These are phyloP conservation scores for Apeira syringaria DNA, from an alignment of 2,888 invertebrate genomes.

Conservation along the genomic window DNA sequence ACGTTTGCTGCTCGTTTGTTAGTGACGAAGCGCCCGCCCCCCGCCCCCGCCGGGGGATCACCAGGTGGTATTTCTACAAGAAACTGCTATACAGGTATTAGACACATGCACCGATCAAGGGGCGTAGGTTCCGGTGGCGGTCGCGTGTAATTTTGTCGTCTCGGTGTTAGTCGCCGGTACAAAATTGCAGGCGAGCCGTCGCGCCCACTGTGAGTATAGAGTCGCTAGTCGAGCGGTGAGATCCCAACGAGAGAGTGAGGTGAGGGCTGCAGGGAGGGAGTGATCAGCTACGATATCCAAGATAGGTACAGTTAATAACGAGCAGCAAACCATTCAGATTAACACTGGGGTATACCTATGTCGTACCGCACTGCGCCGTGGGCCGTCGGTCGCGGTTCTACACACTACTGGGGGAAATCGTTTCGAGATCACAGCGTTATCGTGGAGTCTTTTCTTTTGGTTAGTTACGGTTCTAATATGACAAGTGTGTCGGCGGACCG, in stretches of 20 bases:
- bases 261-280: conserved; percentile 33
- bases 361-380: conserved; percentile 50
- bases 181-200: conserved; percentile 48
- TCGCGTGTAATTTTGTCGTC: conserved; percentile 46
- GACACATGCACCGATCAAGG: conserved; percentile 68
- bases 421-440: conserved; percentile 74
- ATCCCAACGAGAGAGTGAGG: conserved; percentile 48
- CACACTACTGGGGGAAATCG: conserved; percentile 67
- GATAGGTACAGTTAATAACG: conserved; percentile 73
- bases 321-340: conserved; percentile 81
- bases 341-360: conserved; percentile 76
- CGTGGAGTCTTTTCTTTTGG: conserved; percentile 67
- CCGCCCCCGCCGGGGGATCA: conserved; percentile 39
- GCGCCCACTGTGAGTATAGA: conserved; percentile 35
- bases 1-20: conserved; percentile 67
- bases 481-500: conserved; percentile 56
- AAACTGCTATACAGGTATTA: conserved; percentile 64
- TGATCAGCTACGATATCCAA: conserved; percentile 64
- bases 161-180: conserved; percentile 21
- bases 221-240: conserved; percentile 54
- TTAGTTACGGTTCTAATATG: conserved; percentile 66
- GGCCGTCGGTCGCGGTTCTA: conserved; percentile 53
- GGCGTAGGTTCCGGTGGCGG: conserved; percentile 38
- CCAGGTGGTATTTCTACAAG: conserved; percentile 73
- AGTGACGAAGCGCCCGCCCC: conserved; percentile 21